These are phyloP conservation scores for Drosophila mulleri DNA, from an alignment of 2,888 invertebrate genomes.

Conservation along the genomic window DNA sequence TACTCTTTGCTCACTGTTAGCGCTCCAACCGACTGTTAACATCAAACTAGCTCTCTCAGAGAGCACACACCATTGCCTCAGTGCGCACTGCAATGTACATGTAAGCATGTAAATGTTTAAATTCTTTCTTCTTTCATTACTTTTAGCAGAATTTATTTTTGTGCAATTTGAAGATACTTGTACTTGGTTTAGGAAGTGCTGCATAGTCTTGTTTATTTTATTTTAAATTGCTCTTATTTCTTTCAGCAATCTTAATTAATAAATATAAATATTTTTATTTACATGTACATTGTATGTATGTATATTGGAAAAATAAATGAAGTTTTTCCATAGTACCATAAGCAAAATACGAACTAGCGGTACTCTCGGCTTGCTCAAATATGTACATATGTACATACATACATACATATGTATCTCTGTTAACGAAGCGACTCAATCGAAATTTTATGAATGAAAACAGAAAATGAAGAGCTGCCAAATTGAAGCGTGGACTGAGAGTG, in stretches of 20 bases:
- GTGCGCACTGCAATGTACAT: slow-evolving; percentile 11
- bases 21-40: slow-evolving; percentile 23
- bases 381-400: too few relatives aligned
- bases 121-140: slow-evolving; percentile 2
- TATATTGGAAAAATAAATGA: neutral
- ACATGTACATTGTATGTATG: too few relatives aligned
- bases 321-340: slow-evolving; percentile 2
- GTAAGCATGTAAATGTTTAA: too few relatives aligned
- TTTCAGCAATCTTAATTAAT: neutral
- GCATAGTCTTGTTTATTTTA: slow-evolving; percentile 2
- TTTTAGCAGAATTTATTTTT: slow-evolving; percentile 3
- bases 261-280: too few relatives aligned
- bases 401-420: too few relatives aligned
- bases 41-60: slow-evolving; percentile 23
- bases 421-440: slow-evolving; percentile 20
- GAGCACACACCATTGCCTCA: slow-evolving; percentile 1
- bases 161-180: neutral
- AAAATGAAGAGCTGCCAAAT: slow-evolving; percentile 19
- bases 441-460: slow-evolving; percentile 42
- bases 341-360: slow-evolving; percentile 2
- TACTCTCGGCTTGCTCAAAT: slow-evolving; percentile 28
- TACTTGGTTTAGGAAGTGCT: neutral
- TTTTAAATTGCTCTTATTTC: slow-evolving; percentile 7
- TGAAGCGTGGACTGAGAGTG: slow-evolving; percentile 16
- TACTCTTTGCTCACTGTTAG: slow-evolving; percentile 3